Base-by-base conservation (phyloP, 2,888 invertebrate species). In the Folsomia candida region DNA sequence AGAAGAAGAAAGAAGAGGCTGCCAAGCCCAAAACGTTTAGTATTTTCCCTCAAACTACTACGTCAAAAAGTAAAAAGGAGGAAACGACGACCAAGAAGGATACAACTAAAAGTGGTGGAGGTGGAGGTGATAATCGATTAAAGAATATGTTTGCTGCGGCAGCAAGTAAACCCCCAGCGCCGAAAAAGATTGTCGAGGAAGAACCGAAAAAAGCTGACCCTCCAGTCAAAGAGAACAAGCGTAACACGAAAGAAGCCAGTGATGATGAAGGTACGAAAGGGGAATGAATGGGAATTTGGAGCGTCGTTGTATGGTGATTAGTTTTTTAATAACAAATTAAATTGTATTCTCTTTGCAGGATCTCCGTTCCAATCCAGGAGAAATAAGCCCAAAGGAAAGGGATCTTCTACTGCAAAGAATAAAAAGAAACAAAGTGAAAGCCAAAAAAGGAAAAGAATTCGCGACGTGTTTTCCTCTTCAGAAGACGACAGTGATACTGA, bases 141-240 rank as follows among this genome's bases (percentile, higher is more conserved):
- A 75, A 75, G 63, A 73, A 63, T 57, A 75, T 73, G 74, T 76
- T 75, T 25, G 72, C 73, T 3, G 59, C 69, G 18, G 71, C 73
- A 6, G 62, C 76, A 6, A 4, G 72, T 0, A 71, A 72, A 51
- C 68, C 72, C 18, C 37, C 37, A 25, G 1, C 60, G 14, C 25
- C 60, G 29, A 20, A n/a, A 27, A 11, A 25, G 26, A 58, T 57
- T n/a, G 11, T 29, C n/a, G 24, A 6, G 22, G 60, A 60, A 14
- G 37, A 60, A 4, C 60, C 20, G 60, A 25, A 24, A 25, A 60
- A 25, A n/a, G 25, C 14, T 3, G 20, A 9, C 6, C 37, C 37
- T 37, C n/a, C n/a, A n/a, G n/a, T n/a, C n/a, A n/a, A n/a, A n/a
- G n/a, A n/a, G n/a, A n/a, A n/a, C n/a, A n/a, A n/a, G n/a, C n/a